Evolutionary conservation across 92 coral and sea anemone genomes (phyloP).

Genomic region (Palythoa caribaeorum): DNA sequence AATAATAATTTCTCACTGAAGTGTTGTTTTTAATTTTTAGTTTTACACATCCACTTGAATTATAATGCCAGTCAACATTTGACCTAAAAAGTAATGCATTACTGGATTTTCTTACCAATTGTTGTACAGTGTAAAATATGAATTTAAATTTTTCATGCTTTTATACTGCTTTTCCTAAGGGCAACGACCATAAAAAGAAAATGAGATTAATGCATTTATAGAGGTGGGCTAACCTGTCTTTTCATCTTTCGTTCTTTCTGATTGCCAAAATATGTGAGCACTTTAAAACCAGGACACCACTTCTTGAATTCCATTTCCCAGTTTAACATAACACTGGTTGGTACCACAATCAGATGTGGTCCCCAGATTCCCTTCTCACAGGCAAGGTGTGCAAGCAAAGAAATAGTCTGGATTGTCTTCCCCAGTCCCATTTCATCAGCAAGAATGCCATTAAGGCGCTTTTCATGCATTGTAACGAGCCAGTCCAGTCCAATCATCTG

Average conservation of each 20-base stretch:
- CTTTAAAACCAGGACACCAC: conserved; percentile 97
- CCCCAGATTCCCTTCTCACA: conserved; percentile 96
- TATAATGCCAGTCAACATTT: no score
- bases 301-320: conserved; percentile 98
- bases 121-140: no score
- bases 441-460: conserved; percentile 91
- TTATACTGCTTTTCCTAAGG: no score
- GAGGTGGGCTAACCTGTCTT: conserved; percentile 76
- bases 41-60: no score
- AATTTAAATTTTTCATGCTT: no score
- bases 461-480: conserved; percentile 97
- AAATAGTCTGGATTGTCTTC: conserved; percentile 95
- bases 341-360: conserved; percentile 94
- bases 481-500: conserved; percentile 96
- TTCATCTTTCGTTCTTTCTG: conserved; percentile 95
- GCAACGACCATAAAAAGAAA: no score
- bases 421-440: conserved; percentile 99
- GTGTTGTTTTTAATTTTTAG: no score
- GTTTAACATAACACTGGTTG: conserved; percentile 96
- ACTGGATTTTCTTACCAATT: no score
- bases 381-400: conserved; percentile 94
- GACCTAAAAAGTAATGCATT: no score
- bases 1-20: no score
- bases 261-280: conserved; percentile 93
- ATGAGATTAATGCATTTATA: not conserved